Conservation (phyloP, 1,140 invertebrate genomes). For the Caenorhabditis remanei region DNA sequence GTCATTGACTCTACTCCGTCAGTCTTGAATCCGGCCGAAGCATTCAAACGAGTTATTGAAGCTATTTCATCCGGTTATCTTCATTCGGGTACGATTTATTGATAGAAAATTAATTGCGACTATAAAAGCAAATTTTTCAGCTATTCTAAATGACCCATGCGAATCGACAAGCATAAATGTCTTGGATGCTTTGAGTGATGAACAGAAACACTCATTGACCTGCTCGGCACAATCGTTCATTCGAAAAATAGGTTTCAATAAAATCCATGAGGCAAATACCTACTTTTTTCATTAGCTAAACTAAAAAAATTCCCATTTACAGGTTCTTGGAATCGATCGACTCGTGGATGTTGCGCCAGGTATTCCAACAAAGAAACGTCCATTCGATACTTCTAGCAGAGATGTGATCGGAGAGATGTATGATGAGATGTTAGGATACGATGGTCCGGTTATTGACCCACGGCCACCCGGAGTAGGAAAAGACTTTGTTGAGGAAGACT, state of each 20-base stretch:
- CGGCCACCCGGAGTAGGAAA: no score
- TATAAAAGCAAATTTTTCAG: conserved; percentile 9
- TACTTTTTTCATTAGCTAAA: not conserved
- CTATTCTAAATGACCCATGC: conserved; percentile 49
- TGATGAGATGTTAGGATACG: no score
- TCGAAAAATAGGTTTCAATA: conserved; percentile 46
- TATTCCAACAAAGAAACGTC: not conserved
- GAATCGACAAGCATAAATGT: conserved; percentile 1
- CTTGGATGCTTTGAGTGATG: not conserved
- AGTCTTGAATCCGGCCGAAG: not conserved
- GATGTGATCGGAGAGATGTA: not conserved
- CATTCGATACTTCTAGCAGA: not conserved
- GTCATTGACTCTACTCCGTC: not conserved
- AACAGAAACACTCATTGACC: conserved; percentile 47
- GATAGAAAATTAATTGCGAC: not conserved
- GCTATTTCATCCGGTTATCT: conserved; percentile 50
- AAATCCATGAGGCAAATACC: conserved; percentile 44
- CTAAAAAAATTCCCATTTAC: not conserved
- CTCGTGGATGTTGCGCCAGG: not conserved
- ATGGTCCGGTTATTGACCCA: no score
- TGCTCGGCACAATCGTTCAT: not conserved
- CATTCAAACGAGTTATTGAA: conserved; percentile 50
- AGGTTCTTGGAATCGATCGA: conserved; percentile 58
- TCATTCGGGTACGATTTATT: conserved; percentile 3
- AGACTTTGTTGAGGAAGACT: not conserved